Evolutionary conservation across 2,888 invertebrate species (phyloP).

Genomic region (Trichogramma evanescens): DNA sequence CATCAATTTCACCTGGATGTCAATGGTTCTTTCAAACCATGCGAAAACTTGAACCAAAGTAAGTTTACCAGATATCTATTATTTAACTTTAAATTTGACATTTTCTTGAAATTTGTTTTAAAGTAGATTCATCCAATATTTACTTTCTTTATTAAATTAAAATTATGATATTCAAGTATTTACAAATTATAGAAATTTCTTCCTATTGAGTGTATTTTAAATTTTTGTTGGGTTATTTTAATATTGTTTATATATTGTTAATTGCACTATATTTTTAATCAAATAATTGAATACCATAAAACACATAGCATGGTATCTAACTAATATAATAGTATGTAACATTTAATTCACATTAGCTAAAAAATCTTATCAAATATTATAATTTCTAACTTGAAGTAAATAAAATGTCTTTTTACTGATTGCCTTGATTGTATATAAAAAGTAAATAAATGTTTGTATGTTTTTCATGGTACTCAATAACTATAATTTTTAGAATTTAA

Average conservation of each 20-base stretch:
- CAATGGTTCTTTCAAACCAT: constrained; percentile 73
- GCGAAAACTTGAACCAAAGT: constrained; percentile 49
- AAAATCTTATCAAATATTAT: no score
- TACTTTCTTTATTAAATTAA: not conserved
- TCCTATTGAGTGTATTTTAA: no score
- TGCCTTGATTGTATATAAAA: not conserved
- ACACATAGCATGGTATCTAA: no score
- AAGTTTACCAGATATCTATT: constrained; percentile 19
- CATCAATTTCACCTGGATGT: constrained; percentile 34
- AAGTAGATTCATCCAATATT: not conserved
- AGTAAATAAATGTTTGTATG: constrained; percentile 5
- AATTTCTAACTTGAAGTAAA: no score
- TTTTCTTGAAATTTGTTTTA: not conserved
- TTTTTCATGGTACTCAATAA: constrained; percentile 7
- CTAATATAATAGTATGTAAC: no score
- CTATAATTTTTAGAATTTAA: not conserved
- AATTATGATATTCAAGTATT: no score
- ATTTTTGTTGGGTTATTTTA: no score
- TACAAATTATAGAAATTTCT: no score
- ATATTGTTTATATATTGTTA: not conserved
- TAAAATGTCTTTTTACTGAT: no score
- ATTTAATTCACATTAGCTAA: no score
- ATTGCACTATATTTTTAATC: not conserved
- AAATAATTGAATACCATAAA: not conserved
- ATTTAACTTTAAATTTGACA: not conserved